Conservation (phyloP, 2,113 vertebrate genomes). For the Daubentonia madagascariensis region DNA sequence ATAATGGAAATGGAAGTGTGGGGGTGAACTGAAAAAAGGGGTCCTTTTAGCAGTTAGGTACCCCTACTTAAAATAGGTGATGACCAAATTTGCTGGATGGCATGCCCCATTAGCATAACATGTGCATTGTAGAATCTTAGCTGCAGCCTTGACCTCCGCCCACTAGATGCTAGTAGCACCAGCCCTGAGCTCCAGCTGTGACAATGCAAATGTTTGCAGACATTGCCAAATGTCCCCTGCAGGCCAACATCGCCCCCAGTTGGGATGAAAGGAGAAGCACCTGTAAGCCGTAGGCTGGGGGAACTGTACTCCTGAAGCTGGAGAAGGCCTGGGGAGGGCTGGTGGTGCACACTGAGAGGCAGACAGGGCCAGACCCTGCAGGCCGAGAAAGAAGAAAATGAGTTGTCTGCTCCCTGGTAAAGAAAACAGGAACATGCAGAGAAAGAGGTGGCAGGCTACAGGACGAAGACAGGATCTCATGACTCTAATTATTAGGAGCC, state of each 20-base stretch:
- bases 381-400: slow-evolving; percentile 13
- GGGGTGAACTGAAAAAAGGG: neutral
- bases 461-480: slow-evolving; percentile 19
- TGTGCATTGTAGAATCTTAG: neutral
- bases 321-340: neutral
- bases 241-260: neutral
- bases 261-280: neutral
- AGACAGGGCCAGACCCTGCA: neutral
- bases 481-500: slow-evolving; percentile 26
- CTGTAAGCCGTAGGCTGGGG: neutral
- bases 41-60: neutral
- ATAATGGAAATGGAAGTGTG: neutral
- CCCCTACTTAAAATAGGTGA: neutral
- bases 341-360: neutral
- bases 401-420: neutral
- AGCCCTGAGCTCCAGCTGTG: neutral
- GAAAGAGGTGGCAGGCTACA: neutral
- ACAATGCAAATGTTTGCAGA: neutral
- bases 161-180: neutral
- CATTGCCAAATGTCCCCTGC: neutral
- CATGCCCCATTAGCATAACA: neutral
- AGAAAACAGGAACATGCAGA: slow-evolving; percentile 30
- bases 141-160: neutral
- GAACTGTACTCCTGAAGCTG: neutral
- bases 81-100: neutral